phyloP scores from a whole-genome alignment of 2,888 invertebrate genomes.

The Rhamnusium bicolor region DNA sequence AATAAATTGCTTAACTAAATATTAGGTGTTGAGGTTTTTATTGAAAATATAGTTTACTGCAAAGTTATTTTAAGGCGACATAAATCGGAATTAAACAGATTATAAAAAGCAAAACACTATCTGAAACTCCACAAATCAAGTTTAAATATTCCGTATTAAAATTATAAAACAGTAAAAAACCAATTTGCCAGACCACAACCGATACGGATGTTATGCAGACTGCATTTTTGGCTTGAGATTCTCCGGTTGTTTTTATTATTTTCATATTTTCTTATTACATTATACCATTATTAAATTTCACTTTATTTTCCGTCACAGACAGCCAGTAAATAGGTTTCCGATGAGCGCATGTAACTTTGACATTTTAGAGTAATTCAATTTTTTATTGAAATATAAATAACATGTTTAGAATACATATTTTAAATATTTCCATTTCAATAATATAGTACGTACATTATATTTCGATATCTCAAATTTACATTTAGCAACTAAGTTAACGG shows the following conservation, averaged over 20 bases:
- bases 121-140: too few relatives aligned
- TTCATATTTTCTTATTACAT: constrained; percentile 18
- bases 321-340: background rate
- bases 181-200: background rate
- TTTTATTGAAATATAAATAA: background rate
- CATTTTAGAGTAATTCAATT: background rate
- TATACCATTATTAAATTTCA: constrained; percentile 24
- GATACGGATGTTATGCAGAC: background rate
- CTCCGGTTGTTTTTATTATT: constrained; percentile 1
- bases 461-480: too few relatives aligned
- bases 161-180: background rate
- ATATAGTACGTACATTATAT: too few relatives aligned
- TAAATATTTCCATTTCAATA: too few relatives aligned
- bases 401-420: constrained; percentile 1
- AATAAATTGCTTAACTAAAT: too few relatives aligned
- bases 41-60: too few relatives aligned
- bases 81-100: too few relatives aligned
- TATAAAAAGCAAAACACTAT: too few relatives aligned
- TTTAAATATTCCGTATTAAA: too few relatives aligned
- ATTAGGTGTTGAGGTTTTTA: too few relatives aligned
- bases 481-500: too few relatives aligned
- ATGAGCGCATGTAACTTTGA: background rate
- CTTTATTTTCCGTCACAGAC: constrained; percentile 21
- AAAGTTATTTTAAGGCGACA: too few relatives aligned
- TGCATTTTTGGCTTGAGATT: background rate